Base-by-base conservation (phyloP, 1,140 invertebrate species). In the Cydia strobilella region DNA sequence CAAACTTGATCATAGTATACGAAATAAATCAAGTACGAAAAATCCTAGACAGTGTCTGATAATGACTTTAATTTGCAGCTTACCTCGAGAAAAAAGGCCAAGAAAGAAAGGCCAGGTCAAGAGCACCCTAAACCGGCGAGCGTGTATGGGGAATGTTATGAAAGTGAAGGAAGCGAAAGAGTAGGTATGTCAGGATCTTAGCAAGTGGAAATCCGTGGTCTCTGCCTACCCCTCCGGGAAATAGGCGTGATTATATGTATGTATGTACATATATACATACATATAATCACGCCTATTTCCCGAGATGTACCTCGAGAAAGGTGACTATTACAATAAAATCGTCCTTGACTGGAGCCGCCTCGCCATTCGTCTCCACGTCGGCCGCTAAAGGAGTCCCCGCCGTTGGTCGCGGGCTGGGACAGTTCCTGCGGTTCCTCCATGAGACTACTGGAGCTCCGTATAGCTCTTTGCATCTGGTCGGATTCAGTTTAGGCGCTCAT, bases 401-500 rank as follows among this genome's bases (percentile, higher is more conserved):
- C 62, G 79, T 87, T 18, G 90, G 82, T 2, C 79, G 82, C 0
- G 77, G 80, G n/a, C 66, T 90, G 3, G 86, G 82, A 18, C 85
- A 86, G 76, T 90, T 88, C 54, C 83, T 95, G 12, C 85, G 92
- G 25, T 89, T 89, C 74, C 76, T 95, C 1, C 42, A 72, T 31
- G 1, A 27, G n/a, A 42, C 42, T 31, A 74, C 73, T 59, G 78
- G 78, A 35, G 54, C 76, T 4, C 31, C 69, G 9, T 75, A 73
- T 12, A 87, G 94, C 35, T 92, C 94, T 80, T 92, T 97, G 54
- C 97, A 98, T 84, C 78, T 98, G 45, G 97, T 98, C 81, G 97
- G 97, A 0, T 97, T 98, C 89, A 96, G 95, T 78, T 86, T 96
- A 66, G 97, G 97, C 0, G 97, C 97, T 1, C 98, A 99, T 83